Evolutionary conservation across 2,888 invertebrate species (phyloP), one percentile per base, ranked within the genome.

Genomic region (Ceraclea dissimilis): DNA sequence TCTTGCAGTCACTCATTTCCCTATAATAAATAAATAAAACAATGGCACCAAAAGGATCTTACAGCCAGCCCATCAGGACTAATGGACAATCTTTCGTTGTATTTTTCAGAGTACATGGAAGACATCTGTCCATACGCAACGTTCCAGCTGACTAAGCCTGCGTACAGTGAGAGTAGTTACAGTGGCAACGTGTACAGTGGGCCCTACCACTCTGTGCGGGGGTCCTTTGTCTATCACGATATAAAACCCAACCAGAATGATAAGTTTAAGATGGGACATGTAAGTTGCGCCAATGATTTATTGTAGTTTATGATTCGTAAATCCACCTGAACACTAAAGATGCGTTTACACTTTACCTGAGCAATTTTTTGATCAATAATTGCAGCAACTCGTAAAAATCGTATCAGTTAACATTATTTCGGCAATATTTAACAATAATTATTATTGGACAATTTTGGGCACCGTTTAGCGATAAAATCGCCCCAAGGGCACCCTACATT

Each of bases 51-150:
- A n/a, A n/a, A n/a, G n/a, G n/a, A n/a, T n/a, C n/a, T n/a, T n/a
- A n/a, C n/a, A n/a, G n/a, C n/a, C n/a, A n/a, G n/a, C n/a, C n/a
- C n/a, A n/a, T n/a, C n/a, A n/a, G n/a, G n/a, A n/a, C n/a, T n/a
- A n/a, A n/a, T n/a, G n/a, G n/a, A n/a, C n/a, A n/a, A n/a, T n/a
- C n/a, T n/a, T n/a, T n/a, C n/a, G n/a, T n/a, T 34, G 18, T 34
- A 48, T 17, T 31, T 72, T 71, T 34, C 80, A 82, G 93, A 93
- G 71, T 93, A 93, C 74, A 90, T 92, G 68, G 93, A 93, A 75
- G 93, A 93, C 69, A 92, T 93, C 66, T 93, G 93, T 69, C 93
- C 93, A 1, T 93, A 93, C 74, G 93, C 93, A 55, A 93, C 93
- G 49, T 93, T 93, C 73, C 93, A 93, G 70, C 77, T 93, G 65